phyloP scores from a whole-genome alignment of 2,797 vertebrate species.

The Meriones psammophilus region DNA sequence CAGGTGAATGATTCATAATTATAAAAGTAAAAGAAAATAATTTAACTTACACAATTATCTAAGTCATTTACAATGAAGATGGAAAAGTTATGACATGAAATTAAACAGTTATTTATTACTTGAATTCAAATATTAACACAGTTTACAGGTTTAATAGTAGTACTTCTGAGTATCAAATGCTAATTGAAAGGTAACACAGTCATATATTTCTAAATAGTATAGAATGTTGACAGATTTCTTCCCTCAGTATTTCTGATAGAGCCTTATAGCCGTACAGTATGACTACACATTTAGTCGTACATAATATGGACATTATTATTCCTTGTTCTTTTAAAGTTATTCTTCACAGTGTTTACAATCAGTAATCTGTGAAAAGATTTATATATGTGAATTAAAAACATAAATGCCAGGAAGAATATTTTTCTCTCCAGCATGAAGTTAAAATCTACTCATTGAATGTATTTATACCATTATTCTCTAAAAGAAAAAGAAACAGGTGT shows the following conservation, averaged over 20 bases:
- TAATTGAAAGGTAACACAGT: neutral
- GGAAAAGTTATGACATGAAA: neutral
- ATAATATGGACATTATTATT: neutral
- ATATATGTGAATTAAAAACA: neutral
- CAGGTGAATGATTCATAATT: neutral
- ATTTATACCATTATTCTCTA: slow-evolving; percentile 10
- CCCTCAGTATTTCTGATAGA: neutral
- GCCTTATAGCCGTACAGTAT: neutral
- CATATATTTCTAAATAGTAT: neutral
- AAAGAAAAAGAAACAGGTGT: neutral
- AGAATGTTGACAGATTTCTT: neutral
- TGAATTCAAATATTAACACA: neutral
- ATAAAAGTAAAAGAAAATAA: neutral
- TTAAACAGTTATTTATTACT: neutral
- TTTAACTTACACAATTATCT: neutral
- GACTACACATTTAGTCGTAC: neutral
- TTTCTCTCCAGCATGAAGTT: neutral
- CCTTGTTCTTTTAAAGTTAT: neutral
- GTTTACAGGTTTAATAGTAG: neutral
- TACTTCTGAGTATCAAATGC: neutral
- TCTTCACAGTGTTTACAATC: neutral
- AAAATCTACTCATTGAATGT: neutral
- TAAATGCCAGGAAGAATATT: neutral
- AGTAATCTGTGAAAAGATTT: neutral
- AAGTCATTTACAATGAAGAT: neutral